Base-by-base conservation (phyloP, 2,113 vertebrate genomes). In the Phylloscopus trochilus region DNA sequence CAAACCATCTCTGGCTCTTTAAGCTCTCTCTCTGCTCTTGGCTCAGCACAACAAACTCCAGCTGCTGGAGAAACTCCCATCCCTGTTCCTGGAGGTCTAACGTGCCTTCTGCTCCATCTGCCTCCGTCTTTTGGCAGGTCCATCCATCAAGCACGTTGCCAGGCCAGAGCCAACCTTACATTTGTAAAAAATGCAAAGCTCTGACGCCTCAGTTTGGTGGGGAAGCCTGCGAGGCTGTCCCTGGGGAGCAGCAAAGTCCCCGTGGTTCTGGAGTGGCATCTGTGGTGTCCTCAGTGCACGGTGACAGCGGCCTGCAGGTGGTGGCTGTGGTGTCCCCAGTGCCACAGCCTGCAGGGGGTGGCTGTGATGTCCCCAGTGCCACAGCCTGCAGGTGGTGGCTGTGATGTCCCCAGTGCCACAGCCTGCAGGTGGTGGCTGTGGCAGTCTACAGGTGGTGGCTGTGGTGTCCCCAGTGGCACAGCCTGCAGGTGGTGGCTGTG, bases 1-100 rank as follows among this genome's bases (percentile, higher is more conserved):
- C 92, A 39, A 74, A 89, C 26, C 31, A 67, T 39, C 64, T 68
- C 96, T 73, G 90, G 83, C 93, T 95, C 86, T 91, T 16, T 9
- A 43, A 41, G 58, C 89, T 66, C 51, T 0, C 80, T 58, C 64
- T 2, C 95, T 92, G 78, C 94, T 89, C 90, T 88, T 92, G 97
- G 97, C 97, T 97, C 97, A 90, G 96, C 89, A 13, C 53, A 78
- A 92, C 73, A 78, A 76, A 60, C 82, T 83, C 89, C 94, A 58
- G 84, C 90, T 89, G 89, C 95, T 92, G 78, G 72, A 64, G 92
- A 41, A 95, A 90, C 85, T 83, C 52, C 22, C 9, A 18, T 83
- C 92, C 91, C 96, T 46, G 7, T 60, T 97, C 91, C 66, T 74
- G 96, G 92, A 97, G 96, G 70, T 83, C 35, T n/a, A 74, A 92